Base-by-base conservation (phyloP, 2,797 vertebrate genomes). In the Gymnoscopelus microlampas region DNA sequence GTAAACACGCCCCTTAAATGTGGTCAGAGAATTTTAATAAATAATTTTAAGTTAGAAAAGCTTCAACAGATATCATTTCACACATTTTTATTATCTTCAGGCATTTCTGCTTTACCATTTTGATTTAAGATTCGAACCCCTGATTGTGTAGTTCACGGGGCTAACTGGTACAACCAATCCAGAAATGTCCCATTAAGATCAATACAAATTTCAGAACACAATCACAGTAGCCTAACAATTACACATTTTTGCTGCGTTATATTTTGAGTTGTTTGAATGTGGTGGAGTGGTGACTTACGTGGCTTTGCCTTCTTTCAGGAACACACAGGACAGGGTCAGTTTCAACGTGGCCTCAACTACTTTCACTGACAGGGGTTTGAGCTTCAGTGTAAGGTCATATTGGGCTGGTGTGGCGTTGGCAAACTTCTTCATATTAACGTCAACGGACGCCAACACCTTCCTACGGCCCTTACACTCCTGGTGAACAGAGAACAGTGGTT, bases 271-370 rank as follows among this genome's bases (percentile, higher is more conserved):
- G 3, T 13, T 1, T 10, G 32, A 8, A 12, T 14, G 11, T 12
- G 55, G 32, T 12, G 48, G 0, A n/a, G 2, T 3, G 3, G 1
- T n/a, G 19, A 95, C 96, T 96, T 76, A 98, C 96, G 96, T 98
- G 86, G 96, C 96, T 5, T 95, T 96, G 72, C 96, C 96, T 84
- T 97, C 96, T 48, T 94, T 95, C 35, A 97, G 93, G 73, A 98
- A 94, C 68, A 96, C 71, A 23, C 96, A 96, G 0, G 95, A 94
- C 59, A 98, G 82, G 12, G 87, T 96, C 47, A 98, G 90, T 13
- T 93, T 95, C 51, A 98, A 90, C 0, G 94, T 94, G 0, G 95
- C 96, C 0, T 96, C 94, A 55, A 96, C 91, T 77, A 98, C 96
- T 86, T 98, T 98, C 72, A 94, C 94, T 0, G 96, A 97, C n/a